Base-by-base conservation (phyloP, 2,797 vertebrate genomes). In the Sebastiscus tertius region DNA sequence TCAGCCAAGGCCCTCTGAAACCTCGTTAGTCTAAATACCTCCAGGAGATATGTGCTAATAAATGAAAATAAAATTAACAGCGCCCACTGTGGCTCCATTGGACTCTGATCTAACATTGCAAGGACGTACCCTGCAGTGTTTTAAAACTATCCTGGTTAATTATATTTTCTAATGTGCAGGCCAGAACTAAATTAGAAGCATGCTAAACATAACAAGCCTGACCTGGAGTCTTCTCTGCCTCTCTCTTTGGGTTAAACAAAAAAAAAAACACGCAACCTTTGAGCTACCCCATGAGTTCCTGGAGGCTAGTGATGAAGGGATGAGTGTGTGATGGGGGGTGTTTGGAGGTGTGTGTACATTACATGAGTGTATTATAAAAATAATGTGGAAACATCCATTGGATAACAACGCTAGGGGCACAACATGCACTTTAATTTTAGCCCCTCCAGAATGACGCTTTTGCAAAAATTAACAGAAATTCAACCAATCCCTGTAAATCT, bases 1-100 rank as follows among this genome's bases (percentile, higher is more conserved):
- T 91, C 90, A 91, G 87, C 88, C 82, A 89, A 89, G 85, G 89
- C 90, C 91, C 85, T 85, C 79, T 75, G 87, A 93, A 95, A 93
- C 90, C 94, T 95, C 62, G 85, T 95, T 95, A 94, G 93, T 93
- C 86, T 85, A 94, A 94, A 94, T 93, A 95, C 94, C 94, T 95
- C 90, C 90, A 95, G 95, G 94, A 95, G 90, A 95, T 94, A 90
- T 87, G 91, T 94, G 94, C 93, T 94, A 95, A 95, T 94, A 95
- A 96, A 94, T 92, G 90, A 93, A 94, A 95, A 94, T 90, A 94
- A 93, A 95, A 95, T 95, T 91, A 95, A 93, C 86, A 91, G 89
- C 27, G 73, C 80, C 77, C 84, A 91, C 87, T 90, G 68, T 59
- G 73, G 85, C 80, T 92, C 75, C 72, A 75, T 22, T 84, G 85